Percentiles rank a stretch among this genome's conserved stretches.
phyloP scores from a whole-genome alignment of 2,797 vertebrate genomes.

The Tokudaia tokunoshimensis region DNA sequence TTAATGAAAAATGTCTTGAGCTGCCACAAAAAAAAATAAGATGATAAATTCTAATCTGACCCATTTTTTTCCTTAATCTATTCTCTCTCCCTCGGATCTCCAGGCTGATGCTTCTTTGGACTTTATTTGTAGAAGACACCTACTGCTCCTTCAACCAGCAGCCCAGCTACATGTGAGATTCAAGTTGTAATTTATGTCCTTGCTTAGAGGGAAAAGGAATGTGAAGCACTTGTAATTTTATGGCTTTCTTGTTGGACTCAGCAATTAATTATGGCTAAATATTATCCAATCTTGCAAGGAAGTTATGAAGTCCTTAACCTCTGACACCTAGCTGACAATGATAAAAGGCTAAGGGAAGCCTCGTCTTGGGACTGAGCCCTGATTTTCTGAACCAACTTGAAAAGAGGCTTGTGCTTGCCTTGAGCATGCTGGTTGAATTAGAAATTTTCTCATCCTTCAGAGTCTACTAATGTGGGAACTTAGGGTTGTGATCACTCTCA shows the following conservation, averaged over 20 bases:
- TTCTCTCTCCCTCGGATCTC: not conserved
- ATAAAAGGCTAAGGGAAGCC: not conserved
- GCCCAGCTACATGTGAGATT: not conserved
- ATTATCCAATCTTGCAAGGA: not conserved
- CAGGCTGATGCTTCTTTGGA: not conserved
- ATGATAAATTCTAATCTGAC: not conserved
- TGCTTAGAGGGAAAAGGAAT: not conserved
- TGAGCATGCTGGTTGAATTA: not conserved
- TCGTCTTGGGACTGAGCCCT: not conserved
- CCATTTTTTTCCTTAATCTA: not conserved
- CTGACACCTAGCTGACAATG: not conserved
- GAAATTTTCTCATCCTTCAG: not conserved
- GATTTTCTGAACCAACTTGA: not conserved
- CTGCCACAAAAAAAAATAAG: not conserved
- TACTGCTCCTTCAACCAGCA: not conserved
- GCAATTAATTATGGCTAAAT: not conserved
- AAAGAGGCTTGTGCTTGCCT: conserved; percentile 7
- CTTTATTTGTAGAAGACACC: not conserved
- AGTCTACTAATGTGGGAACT: conserved; percentile 24
- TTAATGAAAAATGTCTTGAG: not conserved
- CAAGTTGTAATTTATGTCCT: not conserved
- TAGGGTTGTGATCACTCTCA: not conserved
- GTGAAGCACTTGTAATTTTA: not conserved
- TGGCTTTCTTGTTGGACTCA: not conserved
- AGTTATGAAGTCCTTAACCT: not conserved